Evolutionary conservation across 2,797 vertebrate species (phyloP).

Genomic region (Halcyon badia): DNA sequence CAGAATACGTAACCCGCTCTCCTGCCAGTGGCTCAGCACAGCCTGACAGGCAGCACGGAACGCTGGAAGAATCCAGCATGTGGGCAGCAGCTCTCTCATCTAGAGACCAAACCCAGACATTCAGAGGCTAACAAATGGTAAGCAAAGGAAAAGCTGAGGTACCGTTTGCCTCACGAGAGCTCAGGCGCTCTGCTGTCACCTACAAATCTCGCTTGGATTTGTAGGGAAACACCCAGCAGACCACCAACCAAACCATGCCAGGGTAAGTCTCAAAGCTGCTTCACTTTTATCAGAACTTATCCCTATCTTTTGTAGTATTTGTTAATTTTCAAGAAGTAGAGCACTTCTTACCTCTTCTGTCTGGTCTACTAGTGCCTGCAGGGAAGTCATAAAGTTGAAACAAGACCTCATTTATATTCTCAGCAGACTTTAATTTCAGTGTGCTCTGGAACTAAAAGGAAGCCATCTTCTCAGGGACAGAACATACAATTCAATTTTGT

Average conservation of each 20-base stretch:
- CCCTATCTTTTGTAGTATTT: neutral
- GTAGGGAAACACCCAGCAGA: neutral
- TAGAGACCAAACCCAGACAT: neutral
- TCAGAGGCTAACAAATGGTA: neutral
- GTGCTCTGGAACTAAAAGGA: slow-evolving; percentile 62
- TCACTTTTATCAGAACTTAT: neutral
- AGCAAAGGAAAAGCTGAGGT: neutral
- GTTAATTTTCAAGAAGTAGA: neutral
- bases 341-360: neutral
- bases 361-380: slow-evolving; percentile 33
- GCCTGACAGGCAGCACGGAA: neutral
- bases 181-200: neutral
- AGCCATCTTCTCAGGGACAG: slow-evolving; percentile 70
- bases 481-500: slow-evolving; percentile 70
- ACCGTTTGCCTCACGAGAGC: neutral
- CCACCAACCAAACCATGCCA: neutral
- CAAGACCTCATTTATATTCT: slow-evolving; percentile 66
- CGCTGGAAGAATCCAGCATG: neutral
- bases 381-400: slow-evolving; percentile 50
- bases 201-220: neutral
- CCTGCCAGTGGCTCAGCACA: neutral
- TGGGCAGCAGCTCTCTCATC: neutral
- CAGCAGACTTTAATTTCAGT: slow-evolving; percentile 53
- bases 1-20: slow-evolving; percentile 17
- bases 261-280: neutral